Percentiles rank a stretch among this genome's conserved stretches.
Conservation (phyloP, 2,113 vertebrate species). For the Sinocyclocheilus rhinocerous region DNA sequence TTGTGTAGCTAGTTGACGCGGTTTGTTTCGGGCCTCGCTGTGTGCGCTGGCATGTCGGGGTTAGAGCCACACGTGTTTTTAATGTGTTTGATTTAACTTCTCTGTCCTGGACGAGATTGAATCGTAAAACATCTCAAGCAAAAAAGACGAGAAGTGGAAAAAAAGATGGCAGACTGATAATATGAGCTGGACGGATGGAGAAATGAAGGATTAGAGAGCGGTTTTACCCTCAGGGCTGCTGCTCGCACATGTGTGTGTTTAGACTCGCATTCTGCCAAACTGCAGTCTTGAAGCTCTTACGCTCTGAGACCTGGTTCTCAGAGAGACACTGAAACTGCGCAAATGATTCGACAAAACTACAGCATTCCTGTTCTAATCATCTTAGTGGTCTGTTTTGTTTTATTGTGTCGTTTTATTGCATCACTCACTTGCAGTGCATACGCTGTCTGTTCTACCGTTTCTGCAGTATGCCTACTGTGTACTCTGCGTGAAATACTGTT, state of each 20-base stretch:
- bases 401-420: neutral
- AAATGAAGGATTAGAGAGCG: constrained; percentile 6
- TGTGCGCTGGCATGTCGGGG: neutral
- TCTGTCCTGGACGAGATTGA: constrained; percentile 12
- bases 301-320: neutral
- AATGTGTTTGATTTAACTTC: constrained; percentile 16
- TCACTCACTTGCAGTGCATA: neutral
- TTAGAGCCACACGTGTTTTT: constrained; percentile 14
- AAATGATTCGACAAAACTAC: neutral
- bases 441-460: neutral
- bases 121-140: neutral
- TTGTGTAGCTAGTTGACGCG: neutral
- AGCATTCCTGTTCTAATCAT: no score
- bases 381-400: no score
- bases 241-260: neutral
- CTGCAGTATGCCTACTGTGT: no score
- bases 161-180: neutral
- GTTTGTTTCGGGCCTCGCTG: neutral
- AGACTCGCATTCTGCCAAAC: constrained; percentile 12
- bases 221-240: neutral
- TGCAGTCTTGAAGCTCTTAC: constrained; percentile 26
- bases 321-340: neutral
- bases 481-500: no score
- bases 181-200: constrained; percentile 8
- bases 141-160: neutral